Evolutionary conservation across 2,888 invertebrate species (phyloP), one percentile per base, ranked within the genome.

Genomic region (Tinea pellionella): DNA sequence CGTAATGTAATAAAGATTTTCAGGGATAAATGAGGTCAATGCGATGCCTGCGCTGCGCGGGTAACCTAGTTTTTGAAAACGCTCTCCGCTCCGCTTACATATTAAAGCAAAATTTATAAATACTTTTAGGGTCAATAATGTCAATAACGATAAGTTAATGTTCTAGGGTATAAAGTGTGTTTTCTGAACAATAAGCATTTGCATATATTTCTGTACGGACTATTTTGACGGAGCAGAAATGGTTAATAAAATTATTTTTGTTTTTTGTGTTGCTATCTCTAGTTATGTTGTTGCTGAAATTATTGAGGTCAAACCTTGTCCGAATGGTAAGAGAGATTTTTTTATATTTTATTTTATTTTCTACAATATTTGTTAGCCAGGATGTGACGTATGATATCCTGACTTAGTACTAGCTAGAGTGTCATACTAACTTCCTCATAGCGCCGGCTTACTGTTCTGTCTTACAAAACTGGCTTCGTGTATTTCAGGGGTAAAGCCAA

Each of bases 201-300:
- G 53, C 53, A 24, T 12, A 24, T 53, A 53, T 6, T 53, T 8
- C 53, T 24, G 53, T 19, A n/a, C 53, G 16, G 16, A 15, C 15
- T 15, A 47, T 2, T 16, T 8, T 6, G 47, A 13, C n/a, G 8
- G 15, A 47, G 1, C 41, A 24, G 41, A 41, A 41, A 51, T 53
- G 53, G 1, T 24, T 53, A 53, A 9, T 18, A 53, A 53, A 53
- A 53, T 9, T 4, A 53, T 12, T 53, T 53, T 53, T 12, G 19
- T 47, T 24, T 18, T 30, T 15, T 51, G 19, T 13, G 16, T 51
- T 13, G 51, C 15, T 6, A 9, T 60, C n/a, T 29, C 32, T 2
- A 60, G 43, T 51, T 60, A 30, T 47, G n/a, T 60, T 15, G 30
- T 51, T 12, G 59, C 51, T 32, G 32, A 19, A 12, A 18, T 51